Evolutionary conservation across 2,113 vertebrate genomes (phyloP).

Genomic region (Brevimyrus niger): DNA sequence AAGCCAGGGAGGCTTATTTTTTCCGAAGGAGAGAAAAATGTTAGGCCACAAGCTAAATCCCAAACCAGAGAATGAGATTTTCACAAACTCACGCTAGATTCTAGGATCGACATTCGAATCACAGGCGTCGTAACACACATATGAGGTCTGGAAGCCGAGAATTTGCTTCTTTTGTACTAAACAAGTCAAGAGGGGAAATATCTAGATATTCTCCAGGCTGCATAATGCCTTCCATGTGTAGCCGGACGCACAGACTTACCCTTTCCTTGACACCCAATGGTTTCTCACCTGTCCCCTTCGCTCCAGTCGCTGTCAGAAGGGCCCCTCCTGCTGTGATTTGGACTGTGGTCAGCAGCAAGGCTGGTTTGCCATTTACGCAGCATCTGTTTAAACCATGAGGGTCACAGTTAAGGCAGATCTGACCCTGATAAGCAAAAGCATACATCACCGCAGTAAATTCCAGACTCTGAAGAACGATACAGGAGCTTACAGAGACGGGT

Average conservation of each 20-base stretch:
- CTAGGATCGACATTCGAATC: background rate
- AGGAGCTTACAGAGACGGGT: background rate
- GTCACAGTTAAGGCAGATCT: background rate
- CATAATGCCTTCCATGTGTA: background rate
- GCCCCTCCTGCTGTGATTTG: background rate
- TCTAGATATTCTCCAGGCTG: background rate
- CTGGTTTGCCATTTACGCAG: background rate
- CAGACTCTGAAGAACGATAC: background rate
- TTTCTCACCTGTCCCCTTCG: background rate
- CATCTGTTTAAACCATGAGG: slow-evolving; percentile 10
- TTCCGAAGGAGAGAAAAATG: background rate
- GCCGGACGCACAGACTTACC: background rate
- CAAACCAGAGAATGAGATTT: background rate
- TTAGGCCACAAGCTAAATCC: background rate
- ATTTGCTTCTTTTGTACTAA: background rate
- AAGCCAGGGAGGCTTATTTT: background rate
- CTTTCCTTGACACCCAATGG: background rate
- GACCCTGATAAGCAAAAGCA: background rate
- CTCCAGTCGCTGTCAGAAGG: background rate
- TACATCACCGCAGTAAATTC: background rate
- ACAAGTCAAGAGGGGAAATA: background rate
- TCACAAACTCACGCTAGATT: background rate
- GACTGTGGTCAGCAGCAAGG: background rate
- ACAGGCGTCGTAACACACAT: background rate
- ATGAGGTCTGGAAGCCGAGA: background rate